Evolutionary conservation across 2,113 vertebrate species (phyloP).

Genomic region (Oreochromis spilurus): DNA sequence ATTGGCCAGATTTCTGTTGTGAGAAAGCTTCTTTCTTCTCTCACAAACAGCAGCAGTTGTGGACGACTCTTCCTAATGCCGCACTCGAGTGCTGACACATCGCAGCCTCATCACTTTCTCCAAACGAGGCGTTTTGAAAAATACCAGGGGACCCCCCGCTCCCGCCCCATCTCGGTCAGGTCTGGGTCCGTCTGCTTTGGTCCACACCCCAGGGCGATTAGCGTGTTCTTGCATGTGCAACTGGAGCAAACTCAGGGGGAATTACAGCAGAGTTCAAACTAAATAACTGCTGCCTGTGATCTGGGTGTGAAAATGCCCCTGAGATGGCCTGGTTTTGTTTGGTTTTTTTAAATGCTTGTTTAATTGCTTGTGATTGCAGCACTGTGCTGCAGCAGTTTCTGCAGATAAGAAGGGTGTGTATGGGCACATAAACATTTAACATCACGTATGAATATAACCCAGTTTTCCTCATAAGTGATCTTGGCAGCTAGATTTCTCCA

Average conservation of each 20-base stretch:
- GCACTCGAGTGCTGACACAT: not conserved
- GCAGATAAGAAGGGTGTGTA: not conserved
- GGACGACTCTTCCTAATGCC: not conserved
- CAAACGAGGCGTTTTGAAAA: not conserved
- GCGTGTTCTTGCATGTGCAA: not conserved
- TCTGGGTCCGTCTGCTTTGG: not conserved
- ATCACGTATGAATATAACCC: not conserved
- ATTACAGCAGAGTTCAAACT: not conserved
- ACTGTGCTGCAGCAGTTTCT: not conserved
- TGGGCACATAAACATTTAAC: not conserved
- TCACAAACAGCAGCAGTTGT: not conserved
- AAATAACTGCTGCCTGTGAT: not conserved
- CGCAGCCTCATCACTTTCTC: not conserved
- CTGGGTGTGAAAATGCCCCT: not conserved
- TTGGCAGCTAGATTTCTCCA: not conserved
- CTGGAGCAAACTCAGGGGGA: not conserved
- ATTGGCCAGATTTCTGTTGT: not conserved
- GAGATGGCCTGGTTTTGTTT: not conserved
- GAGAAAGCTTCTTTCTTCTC: not conserved
- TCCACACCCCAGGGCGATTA: conserved; percentile 2
- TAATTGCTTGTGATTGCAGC: not conserved
- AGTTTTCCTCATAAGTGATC: not conserved
- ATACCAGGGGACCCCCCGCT: not conserved
- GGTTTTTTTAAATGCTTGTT: not conserved
- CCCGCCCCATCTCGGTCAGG: not conserved